Conservation (phyloP, 2,113 vertebrate species). For the Varanus komodoensis region DNA sequence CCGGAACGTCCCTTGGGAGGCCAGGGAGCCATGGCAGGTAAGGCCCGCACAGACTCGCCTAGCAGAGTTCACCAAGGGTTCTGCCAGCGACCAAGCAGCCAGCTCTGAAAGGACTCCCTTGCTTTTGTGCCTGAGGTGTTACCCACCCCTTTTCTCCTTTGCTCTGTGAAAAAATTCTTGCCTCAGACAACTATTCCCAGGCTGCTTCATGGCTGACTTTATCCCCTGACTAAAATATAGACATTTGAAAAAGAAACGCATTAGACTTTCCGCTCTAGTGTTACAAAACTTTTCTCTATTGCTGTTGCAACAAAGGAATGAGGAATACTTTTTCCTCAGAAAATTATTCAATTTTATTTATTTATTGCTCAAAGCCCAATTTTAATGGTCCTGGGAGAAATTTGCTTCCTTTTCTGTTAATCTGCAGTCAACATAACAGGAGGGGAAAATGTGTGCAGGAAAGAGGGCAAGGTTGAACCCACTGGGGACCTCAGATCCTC, state of each 20-base stretch:
- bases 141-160: neutral
- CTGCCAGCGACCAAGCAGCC: neutral
- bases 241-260: rapidly evolving
- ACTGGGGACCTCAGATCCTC: conserved; percentile 64
- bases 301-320: neutral
- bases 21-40: neutral
- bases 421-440: conserved; percentile 63
- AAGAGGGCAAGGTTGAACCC: conserved; percentile 11
- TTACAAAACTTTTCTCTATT: neutral
- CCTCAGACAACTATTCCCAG: neutral
- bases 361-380: conserved; percentile 38
- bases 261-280: rapidly evolving
- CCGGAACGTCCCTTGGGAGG: neutral
- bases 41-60: too few species aligned
- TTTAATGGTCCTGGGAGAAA: conserved; percentile 63
- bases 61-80: neutral
- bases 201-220: rapidly evolving
- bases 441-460: conserved; percentile 56
- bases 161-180: neutral
- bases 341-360: neutral
- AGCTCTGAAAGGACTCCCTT: neutral
- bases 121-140: neutral
- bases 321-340: neutral
- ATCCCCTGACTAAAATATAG: rapidly evolving
- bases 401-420: conserved; percentile 16